These are phyloP conservation scores for Bathynomus jamesi DNA, from an alignment of 1,140 invertebrate species.

Conservation along the genomic window DNA sequence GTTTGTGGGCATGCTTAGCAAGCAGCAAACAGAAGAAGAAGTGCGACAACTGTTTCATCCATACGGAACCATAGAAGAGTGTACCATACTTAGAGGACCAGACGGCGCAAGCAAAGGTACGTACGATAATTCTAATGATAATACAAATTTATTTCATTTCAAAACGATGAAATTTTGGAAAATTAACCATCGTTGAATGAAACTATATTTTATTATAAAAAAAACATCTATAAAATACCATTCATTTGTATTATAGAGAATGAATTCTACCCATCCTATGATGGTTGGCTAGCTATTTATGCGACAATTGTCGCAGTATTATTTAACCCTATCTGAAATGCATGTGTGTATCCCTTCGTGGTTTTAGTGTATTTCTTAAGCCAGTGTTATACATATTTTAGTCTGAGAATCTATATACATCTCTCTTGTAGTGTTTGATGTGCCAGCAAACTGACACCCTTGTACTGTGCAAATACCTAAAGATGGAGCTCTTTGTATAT, in stretches of 20 bases:
- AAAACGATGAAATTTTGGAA: too few relatives aligned
- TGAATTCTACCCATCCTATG: not conserved
- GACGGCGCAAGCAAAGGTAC: slow-evolving; percentile 95
- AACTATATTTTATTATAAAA: too few relatives aligned
- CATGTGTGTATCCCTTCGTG: not conserved
- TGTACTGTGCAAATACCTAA: too few relatives aligned
- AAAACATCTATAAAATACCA: too few relatives aligned
- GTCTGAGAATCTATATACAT: not conserved
- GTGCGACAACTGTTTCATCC: slow-evolving; percentile 91
- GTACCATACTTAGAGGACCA: slow-evolving; percentile 92
- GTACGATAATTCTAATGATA: too few relatives aligned
- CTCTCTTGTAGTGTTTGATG: not conserved
- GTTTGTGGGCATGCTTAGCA: slow-evolving; percentile 99
- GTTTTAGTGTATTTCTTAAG: not conserved
- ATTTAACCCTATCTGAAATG: not conserved
- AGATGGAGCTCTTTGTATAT: too few relatives aligned
- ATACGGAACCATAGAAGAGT: slow-evolving; percentile 97
- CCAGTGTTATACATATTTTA: not conserved
- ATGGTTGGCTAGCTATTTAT: not conserved
- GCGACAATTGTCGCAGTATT: not conserved
- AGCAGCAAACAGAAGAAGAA: slow-evolving; percentile 98
- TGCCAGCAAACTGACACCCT: too few relatives aligned
- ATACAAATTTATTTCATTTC: too few relatives aligned
- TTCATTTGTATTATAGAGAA: not conserved
- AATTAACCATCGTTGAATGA: too few relatives aligned